Conservation (phyloP, 1,140 invertebrate species). For the Pseudomyrmex flavicornis region DNA sequence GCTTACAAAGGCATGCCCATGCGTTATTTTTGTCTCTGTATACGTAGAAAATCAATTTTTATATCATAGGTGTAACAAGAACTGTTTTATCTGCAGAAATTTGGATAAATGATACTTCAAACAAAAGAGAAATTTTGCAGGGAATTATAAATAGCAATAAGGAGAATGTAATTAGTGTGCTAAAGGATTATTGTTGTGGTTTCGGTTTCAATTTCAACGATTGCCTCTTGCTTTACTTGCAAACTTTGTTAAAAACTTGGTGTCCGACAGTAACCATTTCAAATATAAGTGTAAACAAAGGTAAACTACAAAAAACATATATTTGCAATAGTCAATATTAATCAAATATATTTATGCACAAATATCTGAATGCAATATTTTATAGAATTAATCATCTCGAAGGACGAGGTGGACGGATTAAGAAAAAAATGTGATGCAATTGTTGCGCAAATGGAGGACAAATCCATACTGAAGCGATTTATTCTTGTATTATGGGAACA, state of each 20-base stretch:
- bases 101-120: slow-evolving; percentile 72
- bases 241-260: slow-evolving; percentile 80
- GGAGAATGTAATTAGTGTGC: slow-evolving; percentile 71
- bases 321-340: not conserved
- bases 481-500: slow-evolving; percentile 64
- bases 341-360: slow-evolving; percentile 12
- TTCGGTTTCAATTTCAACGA: slow-evolving; percentile 80
- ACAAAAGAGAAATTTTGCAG: slow-evolving; percentile 77
- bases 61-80: not conserved
- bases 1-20: slow-evolving; percentile 72
- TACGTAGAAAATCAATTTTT: not conserved
- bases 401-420: slow-evolving; percentile 73
- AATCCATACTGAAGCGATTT: slow-evolving; percentile 68
- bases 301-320: slow-evolving; percentile 52
- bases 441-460: slow-evolving; percentile 72
- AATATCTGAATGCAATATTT: slow-evolving; percentile 37
- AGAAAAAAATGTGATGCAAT: slow-evolving; percentile 74
- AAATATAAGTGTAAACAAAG: slow-evolving; percentile 62
- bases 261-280: slow-evolving; percentile 74
- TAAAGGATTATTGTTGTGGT: slow-evolving; percentile 79
- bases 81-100: slow-evolving; percentile 69
- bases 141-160: slow-evolving; percentile 73
- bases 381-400: slow-evolving; percentile 74
- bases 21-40: not conserved
- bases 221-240: slow-evolving; percentile 80